Percentiles rank a stretch among this genome's conserved stretches.
Evolutionary conservation across 1,140 invertebrate genomes (phyloP).

Genomic region (Ips typographus): DNA sequence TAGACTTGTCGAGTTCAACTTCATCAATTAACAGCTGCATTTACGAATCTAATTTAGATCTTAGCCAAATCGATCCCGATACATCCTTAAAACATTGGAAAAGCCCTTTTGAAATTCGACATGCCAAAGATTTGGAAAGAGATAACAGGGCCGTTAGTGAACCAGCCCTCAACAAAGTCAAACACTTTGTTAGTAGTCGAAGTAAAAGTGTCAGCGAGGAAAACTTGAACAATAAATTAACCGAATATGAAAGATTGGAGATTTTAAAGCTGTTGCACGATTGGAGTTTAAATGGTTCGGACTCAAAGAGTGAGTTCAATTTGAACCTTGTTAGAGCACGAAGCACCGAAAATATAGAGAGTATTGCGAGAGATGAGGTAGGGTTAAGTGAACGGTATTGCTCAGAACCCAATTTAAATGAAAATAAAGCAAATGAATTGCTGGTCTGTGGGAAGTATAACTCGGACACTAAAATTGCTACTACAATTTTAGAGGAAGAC

Average conservation of each 20-base stretch:
- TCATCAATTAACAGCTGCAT: slow-evolving; percentile 50
- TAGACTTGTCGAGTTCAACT: slow-evolving; percentile 51
- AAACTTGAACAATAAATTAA: slow-evolving; percentile 49
- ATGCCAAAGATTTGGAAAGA: slow-evolving; percentile 59
- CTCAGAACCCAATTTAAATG: slow-evolving; percentile 44
- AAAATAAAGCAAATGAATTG: slow-evolving; percentile 10
- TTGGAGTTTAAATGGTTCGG: slow-evolving; percentile 54
- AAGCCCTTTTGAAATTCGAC: slow-evolving; percentile 58
- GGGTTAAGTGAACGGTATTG: slow-evolving; percentile 37
- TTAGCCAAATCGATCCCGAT: slow-evolving; percentile 49
- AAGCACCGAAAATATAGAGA: slow-evolving; percentile 34
- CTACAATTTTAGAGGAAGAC: slow-evolving; percentile 40
- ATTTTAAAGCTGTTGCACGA: slow-evolving; percentile 59
- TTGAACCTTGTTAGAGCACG: slow-evolving; percentile 35
- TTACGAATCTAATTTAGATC: slow-evolving; percentile 49
- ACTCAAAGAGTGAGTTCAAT: slow-evolving; percentile 47
- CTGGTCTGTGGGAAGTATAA: slow-evolving; percentile 40
- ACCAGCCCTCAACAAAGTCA: slow-evolving; percentile 39
- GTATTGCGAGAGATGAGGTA: slow-evolving; percentile 17
- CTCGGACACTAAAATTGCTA: slow-evolving; percentile 40
- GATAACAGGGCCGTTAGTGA: slow-evolving; percentile 46
- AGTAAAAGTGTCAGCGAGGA: slow-evolving; percentile 47
- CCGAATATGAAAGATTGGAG: slow-evolving; percentile 55
- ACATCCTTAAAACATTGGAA: slow-evolving; percentile 53
- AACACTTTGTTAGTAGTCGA: slow-evolving; percentile 33